Percentiles rank a stretch among this genome's conserved stretches.
phyloP scores from a whole-genome alignment of 2,113 vertebrate species.

The Tenrec ecaudatus region DNA sequence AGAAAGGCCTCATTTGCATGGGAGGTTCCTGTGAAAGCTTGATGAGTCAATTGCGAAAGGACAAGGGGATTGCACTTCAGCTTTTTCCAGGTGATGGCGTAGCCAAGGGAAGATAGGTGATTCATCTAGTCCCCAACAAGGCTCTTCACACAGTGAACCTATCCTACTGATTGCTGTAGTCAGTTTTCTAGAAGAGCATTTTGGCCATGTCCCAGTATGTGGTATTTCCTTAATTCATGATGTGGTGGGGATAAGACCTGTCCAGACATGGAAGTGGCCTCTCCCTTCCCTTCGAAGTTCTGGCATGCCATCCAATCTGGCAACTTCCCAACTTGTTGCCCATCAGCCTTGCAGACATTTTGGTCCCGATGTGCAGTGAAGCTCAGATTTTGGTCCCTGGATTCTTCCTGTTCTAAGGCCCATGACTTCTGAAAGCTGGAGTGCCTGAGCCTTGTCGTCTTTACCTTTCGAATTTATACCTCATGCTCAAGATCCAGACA shows the following conservation, averaged over 20 bases:
- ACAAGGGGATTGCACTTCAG: background rate
- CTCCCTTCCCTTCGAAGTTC: constrained; percentile 71
- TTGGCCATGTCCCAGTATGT: constrained; percentile 26
- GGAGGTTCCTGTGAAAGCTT: background rate
- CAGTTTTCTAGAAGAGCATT: constrained; percentile 28
- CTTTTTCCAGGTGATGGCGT: background rate
- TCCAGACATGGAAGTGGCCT: constrained; percentile 52
- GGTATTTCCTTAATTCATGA: constrained; percentile 67
- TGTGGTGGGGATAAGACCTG: constrained; percentile 48
- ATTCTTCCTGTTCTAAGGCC: constrained; percentile 22
- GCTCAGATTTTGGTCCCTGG: background rate
- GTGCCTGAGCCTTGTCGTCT: background rate
- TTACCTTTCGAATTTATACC: background rate
- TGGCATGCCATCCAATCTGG: constrained; percentile 62
- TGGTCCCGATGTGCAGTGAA: background rate
- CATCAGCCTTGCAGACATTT: constrained; percentile 41
- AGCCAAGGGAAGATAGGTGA: background rate
- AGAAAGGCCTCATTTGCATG: background rate
- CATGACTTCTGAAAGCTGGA: constrained; percentile 5
- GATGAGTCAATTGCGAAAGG: background rate
- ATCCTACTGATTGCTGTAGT: no score
- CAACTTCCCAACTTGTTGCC: constrained; percentile 46
- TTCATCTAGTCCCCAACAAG: background rate
- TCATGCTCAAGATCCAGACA: background rate
- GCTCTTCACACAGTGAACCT: background rate